phyloP scores from a whole-genome alignment of 2,888 invertebrate genomes.

The Drosophila kambysellisi region DNA sequence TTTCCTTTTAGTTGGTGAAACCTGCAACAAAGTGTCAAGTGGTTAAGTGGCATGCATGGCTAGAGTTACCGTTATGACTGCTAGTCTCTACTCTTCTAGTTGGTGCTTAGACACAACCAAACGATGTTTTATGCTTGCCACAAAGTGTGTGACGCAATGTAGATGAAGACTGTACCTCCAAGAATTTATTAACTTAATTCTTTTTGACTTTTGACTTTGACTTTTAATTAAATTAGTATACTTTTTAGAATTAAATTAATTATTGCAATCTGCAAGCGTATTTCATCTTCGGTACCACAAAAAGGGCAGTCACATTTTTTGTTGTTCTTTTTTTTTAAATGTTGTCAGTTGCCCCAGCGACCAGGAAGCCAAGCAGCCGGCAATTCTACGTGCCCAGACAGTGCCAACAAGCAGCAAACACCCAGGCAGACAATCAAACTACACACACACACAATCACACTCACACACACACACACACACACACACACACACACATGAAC shows the following conservation, averaged over 20 bases:
- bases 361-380: conserved; percentile 60
- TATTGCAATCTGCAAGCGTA: conserved; percentile 3
- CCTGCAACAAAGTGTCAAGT: conserved; percentile 63
- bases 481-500: conserved; percentile 4
- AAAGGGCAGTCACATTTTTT: not conserved
- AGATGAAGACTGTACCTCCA: no score
- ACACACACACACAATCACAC: not conserved
- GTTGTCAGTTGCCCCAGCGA: conserved; percentile 39
- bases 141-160: not conserved
- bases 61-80: conserved; percentile 21
- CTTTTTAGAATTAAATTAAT: not conserved
- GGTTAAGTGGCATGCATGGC: conserved; percentile 60
- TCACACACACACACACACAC: not conserved
- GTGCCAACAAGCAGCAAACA: conserved; percentile 18
- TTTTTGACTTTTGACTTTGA: rapidly evolving
- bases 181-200: not conserved
- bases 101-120: not conserved
- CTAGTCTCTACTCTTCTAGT: not conserved
- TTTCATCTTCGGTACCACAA: not conserved
- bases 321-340: conserved; percentile 12
- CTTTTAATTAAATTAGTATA: not conserved
- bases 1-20: not conserved
- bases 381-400: conserved; percentile 67
- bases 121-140: not conserved
- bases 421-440: conserved; percentile 58